Percentiles rank a stretch among this genome's conserved stretches.
These are phyloP conservation scores for Rana temporaria DNA, from an alignment of 2,113 vertebrate species.

Conservation along the genomic window DNA sequence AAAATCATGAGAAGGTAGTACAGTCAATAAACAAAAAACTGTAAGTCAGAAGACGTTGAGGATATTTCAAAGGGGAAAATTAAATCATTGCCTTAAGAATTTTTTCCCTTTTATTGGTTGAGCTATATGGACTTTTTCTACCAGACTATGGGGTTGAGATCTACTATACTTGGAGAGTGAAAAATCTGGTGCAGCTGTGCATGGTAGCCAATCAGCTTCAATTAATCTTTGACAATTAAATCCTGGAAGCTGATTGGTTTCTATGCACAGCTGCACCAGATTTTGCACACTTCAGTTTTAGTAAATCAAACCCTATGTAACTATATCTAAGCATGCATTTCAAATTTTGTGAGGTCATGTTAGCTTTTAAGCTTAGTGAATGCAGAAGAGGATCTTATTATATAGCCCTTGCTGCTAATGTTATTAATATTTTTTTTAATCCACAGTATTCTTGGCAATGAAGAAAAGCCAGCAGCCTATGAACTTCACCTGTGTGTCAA, in stretches of 20 bases:
- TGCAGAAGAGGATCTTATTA: not conserved
- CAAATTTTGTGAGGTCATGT: conserved; percentile 44
- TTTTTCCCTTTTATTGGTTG: too few relatives aligned
- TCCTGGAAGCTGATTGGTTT: too few relatives aligned
- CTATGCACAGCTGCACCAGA: too few relatives aligned
- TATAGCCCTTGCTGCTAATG: conserved; percentile 48
- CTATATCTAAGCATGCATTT: not conserved
- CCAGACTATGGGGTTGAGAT: too few relatives aligned
- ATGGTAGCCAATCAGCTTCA: too few relatives aligned
- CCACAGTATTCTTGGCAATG: conserved; percentile 84
- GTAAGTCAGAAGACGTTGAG: not conserved
- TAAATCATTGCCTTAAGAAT: not conserved
- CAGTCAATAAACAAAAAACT: not conserved
- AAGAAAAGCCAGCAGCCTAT: conserved; percentile 85
- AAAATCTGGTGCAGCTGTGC: too few relatives aligned
- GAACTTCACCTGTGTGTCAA: conserved; percentile 95
- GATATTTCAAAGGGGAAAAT: not conserved
- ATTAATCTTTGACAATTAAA: too few relatives aligned
- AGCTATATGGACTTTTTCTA: too few relatives aligned
- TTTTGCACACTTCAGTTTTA: too few relatives aligned
- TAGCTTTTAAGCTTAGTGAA: not conserved
- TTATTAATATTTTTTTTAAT: conserved; percentile 12
- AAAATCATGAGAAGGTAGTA: not conserved
- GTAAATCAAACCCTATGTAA: too few relatives aligned
- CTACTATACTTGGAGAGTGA: too few relatives aligned